Base-by-base conservation (phyloP, 2,113 vertebrate species). In the Hypomesus transpacificus region DNA sequence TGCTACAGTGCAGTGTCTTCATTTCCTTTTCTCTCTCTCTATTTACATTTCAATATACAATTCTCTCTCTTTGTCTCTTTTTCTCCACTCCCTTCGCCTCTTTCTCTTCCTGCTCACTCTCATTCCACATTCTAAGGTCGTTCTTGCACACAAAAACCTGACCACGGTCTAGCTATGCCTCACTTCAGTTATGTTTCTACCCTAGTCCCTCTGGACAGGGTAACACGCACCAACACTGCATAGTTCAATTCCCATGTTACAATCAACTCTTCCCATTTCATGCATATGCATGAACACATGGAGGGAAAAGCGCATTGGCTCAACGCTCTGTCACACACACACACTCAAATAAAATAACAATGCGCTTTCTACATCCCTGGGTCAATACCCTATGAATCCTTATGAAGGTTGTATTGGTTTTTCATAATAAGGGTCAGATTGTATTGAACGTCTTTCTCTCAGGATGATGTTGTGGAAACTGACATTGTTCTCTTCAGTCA, bases 51-150 rank as follows among this genome's bases (percentile, higher is more conserved):
- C 46, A 20, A 63, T 22, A 46, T 52, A 9, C 46, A 50, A 8
- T 51, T 51, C 17, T 66, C 13, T 57, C 31, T 66, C 54, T 14
- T 39, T 66, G 20, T 51, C 80, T 76, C 82, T 71, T 54, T 68
- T 24, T 74, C 59, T 70, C 54, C 63, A 60, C 26, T 18, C 31
- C 18, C 34, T 20, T 56, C 26, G 13, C 20, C 20, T 24, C 39
- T 14, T 16, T 16, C 18, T 31, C 46, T 21, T 20, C 67, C 26
- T 46, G n/a, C 60, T 28, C 46, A 2, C 17, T 34, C 34, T 91
- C 79, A 89, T 90, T 84, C 69, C 76, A 81, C 74, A 89, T 89
- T 87, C 87, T 87, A 61, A 79, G 80, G 69, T 71, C 80, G 86
- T 81, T 85, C 74, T 66, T 67, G 75, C 34, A 60, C 82, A 75